Evolutionary conservation across 2,113 vertebrate genomes (phyloP).

Genomic region (Anoplopoma fimbria): DNA sequence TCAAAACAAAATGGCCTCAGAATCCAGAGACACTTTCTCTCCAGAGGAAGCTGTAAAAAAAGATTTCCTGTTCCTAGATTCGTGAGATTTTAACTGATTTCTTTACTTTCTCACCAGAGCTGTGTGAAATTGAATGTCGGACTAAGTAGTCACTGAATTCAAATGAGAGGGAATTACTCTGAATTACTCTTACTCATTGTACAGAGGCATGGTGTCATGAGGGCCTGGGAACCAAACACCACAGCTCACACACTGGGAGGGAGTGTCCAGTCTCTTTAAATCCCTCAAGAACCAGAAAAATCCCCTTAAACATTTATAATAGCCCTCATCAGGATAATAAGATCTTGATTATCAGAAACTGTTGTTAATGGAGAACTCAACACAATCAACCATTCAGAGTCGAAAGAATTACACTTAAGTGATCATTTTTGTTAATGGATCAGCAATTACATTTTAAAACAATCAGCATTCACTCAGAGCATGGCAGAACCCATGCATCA

Average conservation of each 20-base stretch:
- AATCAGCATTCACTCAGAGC: constrained; percentile 29
- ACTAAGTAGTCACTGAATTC: constrained; percentile 51
- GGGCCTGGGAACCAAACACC: constrained; percentile 61
- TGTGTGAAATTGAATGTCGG: constrained; percentile 46
- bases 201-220: constrained; percentile 64
- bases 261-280: constrained; percentile 22
- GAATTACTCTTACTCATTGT: constrained; percentile 48
- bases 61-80: constrained; percentile 54
- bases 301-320: constrained; percentile 33
- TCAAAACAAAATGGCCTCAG: constrained; percentile 46
- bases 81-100: constrained; percentile 55
- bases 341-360: constrained; percentile 34
- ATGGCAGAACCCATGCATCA: neutral
- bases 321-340: constrained; percentile 13
- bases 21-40: constrained; percentile 39
- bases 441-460: constrained; percentile 9
- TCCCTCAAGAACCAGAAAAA: constrained; percentile 41
- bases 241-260: constrained; percentile 58
- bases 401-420: constrained; percentile 33
- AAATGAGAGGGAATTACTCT: constrained; percentile 63
- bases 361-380: constrained; percentile 19
- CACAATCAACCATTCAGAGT: constrained; percentile 10
- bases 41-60: constrained; percentile 32
- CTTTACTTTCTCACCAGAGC: constrained; percentile 36
- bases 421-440: constrained; percentile 35